These are phyloP conservation scores for Caenorhabditis panamensis DNA, from an alignment of 2,888 invertebrate genomes.

Conservation along the genomic window DNA sequence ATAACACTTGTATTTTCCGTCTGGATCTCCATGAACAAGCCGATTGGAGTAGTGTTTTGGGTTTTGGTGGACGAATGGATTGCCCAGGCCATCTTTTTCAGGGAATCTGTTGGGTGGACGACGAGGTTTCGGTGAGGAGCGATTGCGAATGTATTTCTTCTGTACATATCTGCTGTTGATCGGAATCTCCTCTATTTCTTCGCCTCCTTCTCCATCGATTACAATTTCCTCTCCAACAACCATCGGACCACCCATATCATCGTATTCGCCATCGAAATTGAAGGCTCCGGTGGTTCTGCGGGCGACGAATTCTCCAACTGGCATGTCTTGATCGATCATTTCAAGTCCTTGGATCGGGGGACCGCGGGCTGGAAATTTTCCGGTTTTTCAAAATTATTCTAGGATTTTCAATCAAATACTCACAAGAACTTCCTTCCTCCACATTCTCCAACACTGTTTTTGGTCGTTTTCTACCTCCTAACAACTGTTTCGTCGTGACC, in stretches of 20 bases:
- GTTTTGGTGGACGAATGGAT: too few species aligned
- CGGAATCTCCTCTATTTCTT: neutral
- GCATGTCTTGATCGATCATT: conserved; percentile 9
- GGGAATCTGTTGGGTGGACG: neutral
- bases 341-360: neutral
- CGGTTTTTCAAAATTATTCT: too few species aligned
- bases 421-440: conserved; percentile 18
- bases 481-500: conserved; percentile 52
- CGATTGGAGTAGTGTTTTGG: neutral
- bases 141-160: conserved; percentile 3
- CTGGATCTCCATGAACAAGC: conserved; percentile 39
- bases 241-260: neutral
- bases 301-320: conserved; percentile 24
- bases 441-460: conserved; percentile 26
- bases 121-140: neutral
- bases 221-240: conserved; percentile 39
- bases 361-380: neutral
- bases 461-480: conserved; percentile 46
- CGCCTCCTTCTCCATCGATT: conserved; percentile 18
- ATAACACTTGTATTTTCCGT: conserved; percentile 71
- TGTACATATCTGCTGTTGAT: neutral
- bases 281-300: neutral
- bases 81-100: too few species aligned
- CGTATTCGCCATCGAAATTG: neutral
- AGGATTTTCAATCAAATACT: neutral